A percentile compares a stretch with the other conserved stretches of the same genome.
phyloP scores from a whole-genome alignment of 2,113 vertebrate genomes.

The Hymenochirus boettgeri region DNA sequence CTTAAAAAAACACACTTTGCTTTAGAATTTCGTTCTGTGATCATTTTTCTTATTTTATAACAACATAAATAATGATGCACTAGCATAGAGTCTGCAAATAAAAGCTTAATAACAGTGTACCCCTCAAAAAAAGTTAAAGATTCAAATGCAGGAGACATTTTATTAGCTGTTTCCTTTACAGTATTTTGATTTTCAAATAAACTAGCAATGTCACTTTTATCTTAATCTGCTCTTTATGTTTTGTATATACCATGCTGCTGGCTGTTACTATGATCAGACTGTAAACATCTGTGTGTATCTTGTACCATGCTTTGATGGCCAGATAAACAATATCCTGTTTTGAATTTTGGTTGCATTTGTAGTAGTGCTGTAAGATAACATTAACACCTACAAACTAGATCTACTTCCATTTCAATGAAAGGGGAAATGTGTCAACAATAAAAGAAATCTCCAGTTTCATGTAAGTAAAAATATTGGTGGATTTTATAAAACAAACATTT shows the following conservation, averaged over 20 bases:
- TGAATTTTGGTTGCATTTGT: background rate
- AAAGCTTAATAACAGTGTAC: background rate
- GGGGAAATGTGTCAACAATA: background rate
- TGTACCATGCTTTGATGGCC: background rate
- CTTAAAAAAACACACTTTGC: background rate
- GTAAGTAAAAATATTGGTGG: no score
- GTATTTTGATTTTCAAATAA: background rate
- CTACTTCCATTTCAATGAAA: background rate
- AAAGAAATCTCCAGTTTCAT: no score
- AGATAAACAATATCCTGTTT: constrained; percentile 6
- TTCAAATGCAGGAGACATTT: no score
- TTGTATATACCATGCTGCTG: background rate
- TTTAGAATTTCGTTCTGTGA: background rate
- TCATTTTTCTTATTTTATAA: background rate
- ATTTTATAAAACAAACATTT: no score
- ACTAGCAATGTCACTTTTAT: background rate
- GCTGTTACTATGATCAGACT: background rate
- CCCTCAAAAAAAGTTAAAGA: no score
- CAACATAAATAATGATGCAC: background rate
- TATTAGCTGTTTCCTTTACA: background rate
- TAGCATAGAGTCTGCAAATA: no score
- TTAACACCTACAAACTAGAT: background rate
- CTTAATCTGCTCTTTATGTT: background rate
- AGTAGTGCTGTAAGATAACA: background rate
- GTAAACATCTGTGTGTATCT: constrained; percentile 6